Conservation (phyloP, 2,888 invertebrate genomes). For the Priocnemis perturbator region DNA sequence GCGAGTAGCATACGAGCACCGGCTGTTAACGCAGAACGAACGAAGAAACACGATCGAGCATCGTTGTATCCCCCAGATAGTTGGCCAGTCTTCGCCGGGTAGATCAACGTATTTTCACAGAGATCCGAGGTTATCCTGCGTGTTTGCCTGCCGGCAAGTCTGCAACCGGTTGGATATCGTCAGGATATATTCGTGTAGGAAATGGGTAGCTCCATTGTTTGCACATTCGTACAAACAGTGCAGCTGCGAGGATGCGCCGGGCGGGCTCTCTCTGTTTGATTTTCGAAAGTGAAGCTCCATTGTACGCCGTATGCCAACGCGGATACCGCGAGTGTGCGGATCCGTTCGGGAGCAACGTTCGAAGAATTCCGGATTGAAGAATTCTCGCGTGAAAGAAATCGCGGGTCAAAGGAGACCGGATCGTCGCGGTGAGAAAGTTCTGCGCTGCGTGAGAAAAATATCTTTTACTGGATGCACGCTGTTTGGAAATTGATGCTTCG, state of each 20-base stretch:
- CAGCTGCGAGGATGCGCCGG: slow-evolving; percentile 59
- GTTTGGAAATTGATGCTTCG: no score
- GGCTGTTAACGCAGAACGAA: no score
- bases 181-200: slow-evolving; percentile 64
- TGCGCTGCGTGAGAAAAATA: not conserved
- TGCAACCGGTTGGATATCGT: slow-evolving; percentile 60
- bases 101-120: slow-evolving; percentile 26
- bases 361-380: not conserved
- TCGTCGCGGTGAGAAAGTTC: not conserved
- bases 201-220: slow-evolving; percentile 64
- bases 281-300: slow-evolving; percentile 68
- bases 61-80: not conserved
- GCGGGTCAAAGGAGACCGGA: no score
- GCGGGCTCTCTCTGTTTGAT: slow-evolving; percentile 63
- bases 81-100: slow-evolving; percentile 29
- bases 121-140: slow-evolving; percentile 47
- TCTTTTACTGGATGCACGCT: no score
- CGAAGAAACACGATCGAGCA: not conserved
- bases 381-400: not conserved
- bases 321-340: slow-evolving; percentile 27
- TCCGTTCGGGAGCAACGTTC: slow-evolving; percentile 15
- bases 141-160: slow-evolving; percentile 61
- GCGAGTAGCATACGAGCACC: no score
- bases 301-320: slow-evolving; percentile 41
- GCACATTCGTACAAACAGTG: slow-evolving; percentile 66